A percentile compares a stretch with the other conserved stretches of the same genome.
Evolutionary conservation across 2,797 vertebrate genomes (phyloP).

Genomic region (Sus cebifrons): DNA sequence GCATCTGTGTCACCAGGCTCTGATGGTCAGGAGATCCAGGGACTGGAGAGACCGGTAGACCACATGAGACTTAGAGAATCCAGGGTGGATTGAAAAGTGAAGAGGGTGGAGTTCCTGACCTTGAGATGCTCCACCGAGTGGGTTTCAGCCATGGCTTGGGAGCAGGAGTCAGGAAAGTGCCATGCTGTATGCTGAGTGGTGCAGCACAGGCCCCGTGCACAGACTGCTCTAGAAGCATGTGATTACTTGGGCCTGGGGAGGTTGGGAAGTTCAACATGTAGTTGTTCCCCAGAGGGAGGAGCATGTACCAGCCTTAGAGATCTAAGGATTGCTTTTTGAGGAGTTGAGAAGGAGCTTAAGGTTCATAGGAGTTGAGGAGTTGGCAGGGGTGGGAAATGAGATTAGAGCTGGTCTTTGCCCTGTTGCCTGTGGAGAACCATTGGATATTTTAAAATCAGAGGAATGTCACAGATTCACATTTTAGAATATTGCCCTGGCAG

Average conservation of each 20-base stretch:
- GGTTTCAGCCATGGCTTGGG: not conserved
- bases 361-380: not conserved
- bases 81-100: not conserved
- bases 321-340: not conserved
- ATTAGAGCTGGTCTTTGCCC: not conserved
- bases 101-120: not conserved
- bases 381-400: not conserved
- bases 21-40: not conserved
- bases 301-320: not conserved
- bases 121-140: not conserved
- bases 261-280: not conserved
- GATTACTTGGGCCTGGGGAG: not conserved
- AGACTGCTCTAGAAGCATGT: not conserved
- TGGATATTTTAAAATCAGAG: not conserved
- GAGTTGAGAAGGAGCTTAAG: not conserved
- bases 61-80: no score
- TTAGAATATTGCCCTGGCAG: not conserved
- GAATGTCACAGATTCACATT: not conserved
- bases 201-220: not conserved
- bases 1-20: no score
- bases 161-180: not conserved
- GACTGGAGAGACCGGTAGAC: not conserved
- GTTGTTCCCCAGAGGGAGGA: not conserved
- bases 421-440: not conserved
- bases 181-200: no score